phyloP scores from a whole-genome alignment of 2,797 vertebrate species.

The Echeneis naucrates region DNA sequence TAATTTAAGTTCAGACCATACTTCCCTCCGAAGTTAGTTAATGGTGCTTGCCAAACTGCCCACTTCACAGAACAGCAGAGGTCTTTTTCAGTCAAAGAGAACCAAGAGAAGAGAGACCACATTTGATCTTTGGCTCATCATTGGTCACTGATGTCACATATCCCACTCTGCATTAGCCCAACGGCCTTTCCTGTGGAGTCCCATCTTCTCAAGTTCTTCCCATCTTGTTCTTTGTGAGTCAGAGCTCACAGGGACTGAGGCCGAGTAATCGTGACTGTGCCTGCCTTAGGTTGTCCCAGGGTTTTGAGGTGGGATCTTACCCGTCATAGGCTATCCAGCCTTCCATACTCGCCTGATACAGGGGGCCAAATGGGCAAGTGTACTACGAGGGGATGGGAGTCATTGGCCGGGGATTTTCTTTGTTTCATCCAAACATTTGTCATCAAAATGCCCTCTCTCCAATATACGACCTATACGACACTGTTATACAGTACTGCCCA shows the following conservation, averaged over 20 bases:
- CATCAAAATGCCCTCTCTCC: slow-evolving; percentile 46
- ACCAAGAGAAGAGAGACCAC: slow-evolving; percentile 46
- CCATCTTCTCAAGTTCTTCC: slow-evolving; percentile 58
- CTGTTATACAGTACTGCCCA: slow-evolving; percentile 51
- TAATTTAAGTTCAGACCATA: slow-evolving; percentile 52
- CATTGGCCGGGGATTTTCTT: slow-evolving; percentile 55
- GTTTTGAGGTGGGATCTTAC: slow-evolving; percentile 94
- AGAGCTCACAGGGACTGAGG: slow-evolving; percentile 74
- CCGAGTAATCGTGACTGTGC: slow-evolving; percentile 93
- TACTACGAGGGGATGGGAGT: slow-evolving; percentile 68
- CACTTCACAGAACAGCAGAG: slow-evolving; percentile 52
- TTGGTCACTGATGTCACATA: slow-evolving; percentile 52
- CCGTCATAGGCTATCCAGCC: slow-evolving; percentile 98
- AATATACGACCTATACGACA: slow-evolving; percentile 49
- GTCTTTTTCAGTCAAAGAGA: slow-evolving; percentile 50
- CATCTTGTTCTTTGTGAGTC: slow-evolving; percentile 42
- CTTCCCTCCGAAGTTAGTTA: slow-evolving; percentile 44
- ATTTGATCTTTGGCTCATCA: slow-evolving; percentile 55
- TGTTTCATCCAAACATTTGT: slow-evolving; percentile 67
- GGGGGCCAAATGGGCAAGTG: slow-evolving; percentile 64
- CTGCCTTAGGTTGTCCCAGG: slow-evolving; percentile 97
- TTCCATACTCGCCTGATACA: slow-evolving; percentile 86
- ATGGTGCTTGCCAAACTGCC: slow-evolving; percentile 54
- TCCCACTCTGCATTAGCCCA: slow-evolving; percentile 74
- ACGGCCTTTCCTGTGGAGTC: slow-evolving; percentile 64